Conservation (phyloP, 2,888 invertebrate species). For the Eupelmus urozonus region DNA sequence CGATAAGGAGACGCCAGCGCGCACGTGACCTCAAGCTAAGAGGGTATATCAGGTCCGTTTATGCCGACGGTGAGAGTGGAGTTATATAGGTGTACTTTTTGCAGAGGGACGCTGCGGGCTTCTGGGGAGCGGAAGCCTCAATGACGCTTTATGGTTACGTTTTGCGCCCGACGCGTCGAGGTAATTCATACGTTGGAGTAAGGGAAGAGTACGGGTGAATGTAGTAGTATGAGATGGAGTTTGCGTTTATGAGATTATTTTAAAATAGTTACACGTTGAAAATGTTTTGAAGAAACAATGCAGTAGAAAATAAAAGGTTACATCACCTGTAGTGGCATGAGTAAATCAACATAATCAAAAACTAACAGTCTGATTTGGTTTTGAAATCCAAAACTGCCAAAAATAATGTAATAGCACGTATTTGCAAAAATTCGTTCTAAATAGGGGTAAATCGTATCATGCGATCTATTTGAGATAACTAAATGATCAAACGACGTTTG, state of each 20-base stretch:
- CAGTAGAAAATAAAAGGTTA: no score
- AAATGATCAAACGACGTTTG: no score
- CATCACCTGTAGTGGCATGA: no score
- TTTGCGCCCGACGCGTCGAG: slow-evolving; percentile 3
- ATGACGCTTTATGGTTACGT: slow-evolving; percentile 50
- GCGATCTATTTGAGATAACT: no score
- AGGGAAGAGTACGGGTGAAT: not conserved
- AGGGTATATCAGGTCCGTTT: slow-evolving; percentile 3
- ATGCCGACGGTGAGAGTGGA: not conserved
- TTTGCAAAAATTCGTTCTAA: no score
- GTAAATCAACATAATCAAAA: no score
- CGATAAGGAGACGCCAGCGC: slow-evolving; percentile 68
- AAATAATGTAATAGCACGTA: no score
- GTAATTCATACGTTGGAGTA: slow-evolving; percentile 26
- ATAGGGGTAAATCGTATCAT: no score
- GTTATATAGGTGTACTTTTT: slow-evolving; percentile 1
- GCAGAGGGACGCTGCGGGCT: not conserved
- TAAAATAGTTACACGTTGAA: no score
- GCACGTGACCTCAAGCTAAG: slow-evolving; percentile 64
- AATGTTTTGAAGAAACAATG: no score
- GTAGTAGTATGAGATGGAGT: not conserved
- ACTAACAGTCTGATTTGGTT: no score
- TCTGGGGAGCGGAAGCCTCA: slow-evolving; percentile 21
- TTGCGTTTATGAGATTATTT: not conserved
- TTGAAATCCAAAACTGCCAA: no score